phyloP scores from a whole-genome alignment of 37 sponge, comb jelly and placozoan species.

The Crambe crambe region DNA sequence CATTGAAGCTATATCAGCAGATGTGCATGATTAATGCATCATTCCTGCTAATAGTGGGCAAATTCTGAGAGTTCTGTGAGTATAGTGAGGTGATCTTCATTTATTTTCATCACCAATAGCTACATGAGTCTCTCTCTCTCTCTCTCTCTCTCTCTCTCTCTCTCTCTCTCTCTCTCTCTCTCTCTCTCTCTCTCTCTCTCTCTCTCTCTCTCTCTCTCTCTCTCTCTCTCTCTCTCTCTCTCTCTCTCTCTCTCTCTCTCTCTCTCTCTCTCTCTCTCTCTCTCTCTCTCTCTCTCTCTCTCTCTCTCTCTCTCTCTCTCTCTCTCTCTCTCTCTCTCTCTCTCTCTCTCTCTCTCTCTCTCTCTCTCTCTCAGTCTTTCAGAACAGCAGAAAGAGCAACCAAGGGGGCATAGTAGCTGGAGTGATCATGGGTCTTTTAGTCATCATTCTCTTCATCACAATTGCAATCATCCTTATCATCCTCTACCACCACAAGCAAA shows the following conservation, averaged over 20 bases:
- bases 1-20: background rate
- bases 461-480: background rate
- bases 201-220: background rate
- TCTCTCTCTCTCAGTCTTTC: background rate
- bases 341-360: background rate
- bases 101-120: background rate
- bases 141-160: background rate
- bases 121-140: background rate
- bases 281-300: background rate
- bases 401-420: slow-evolving; percentile 9
- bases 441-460: slow-evolving; percentile 12
- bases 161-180: background rate
- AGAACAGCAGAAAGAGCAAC: background rate
- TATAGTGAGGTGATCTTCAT: too few relatives aligned
- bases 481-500: background rate
- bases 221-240: background rate
- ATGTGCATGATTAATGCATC: background rate
- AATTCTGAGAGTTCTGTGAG: too few relatives aligned
- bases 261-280: background rate
- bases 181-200: background rate
- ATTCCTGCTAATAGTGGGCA: background rate
- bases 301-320: background rate
- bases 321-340: background rate
- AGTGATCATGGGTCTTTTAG: slow-evolving; percentile 2
- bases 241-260: background rate